phyloP scores from a whole-genome alignment of 2,113 vertebrate species.

The Trichomycterus rosablanca region DNA sequence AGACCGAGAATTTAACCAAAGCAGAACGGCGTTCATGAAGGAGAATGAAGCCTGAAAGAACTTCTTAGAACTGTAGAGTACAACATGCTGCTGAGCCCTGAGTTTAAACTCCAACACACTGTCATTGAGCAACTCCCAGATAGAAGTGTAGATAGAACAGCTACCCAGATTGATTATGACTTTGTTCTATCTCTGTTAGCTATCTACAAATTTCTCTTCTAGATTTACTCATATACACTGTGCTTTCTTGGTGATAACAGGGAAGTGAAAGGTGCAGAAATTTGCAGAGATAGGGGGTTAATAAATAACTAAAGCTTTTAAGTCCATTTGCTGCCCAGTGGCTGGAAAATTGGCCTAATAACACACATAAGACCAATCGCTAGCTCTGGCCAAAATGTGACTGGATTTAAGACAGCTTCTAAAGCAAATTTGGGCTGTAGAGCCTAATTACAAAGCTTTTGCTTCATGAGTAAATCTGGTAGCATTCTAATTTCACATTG shows the following conservation, averaged over 20 bases:
- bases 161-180: constrained; percentile 21
- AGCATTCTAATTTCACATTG: no score
- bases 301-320: constrained; percentile 61
- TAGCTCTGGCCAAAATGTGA: neutral
- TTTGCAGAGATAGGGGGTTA: constrained; percentile 57
- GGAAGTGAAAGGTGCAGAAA: constrained; percentile 45
- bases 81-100: neutral
- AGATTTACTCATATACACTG: neutral
- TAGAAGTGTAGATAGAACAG: constrained; percentile 24
- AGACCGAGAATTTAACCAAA: no score
- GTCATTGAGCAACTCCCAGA: constrained; percentile 16
- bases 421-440: no score
- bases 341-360: constrained; percentile 65
- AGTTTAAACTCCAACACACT: constrained; percentile 39
- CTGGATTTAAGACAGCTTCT: constrained; percentile 8
- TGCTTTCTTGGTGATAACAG: constrained; percentile 46
- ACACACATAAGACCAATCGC: constrained; percentile 46
- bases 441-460: no score
- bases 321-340: constrained; percentile 62
- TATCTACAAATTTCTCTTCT: neutral
- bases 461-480: no score
- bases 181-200: constrained; percentile 18
- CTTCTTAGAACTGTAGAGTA: neutral
- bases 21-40: neutral
- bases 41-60: neutral